phyloP scores from a whole-genome alignment of 2,797 vertebrate genomes.

The Anolis apletophallus region DNA sequence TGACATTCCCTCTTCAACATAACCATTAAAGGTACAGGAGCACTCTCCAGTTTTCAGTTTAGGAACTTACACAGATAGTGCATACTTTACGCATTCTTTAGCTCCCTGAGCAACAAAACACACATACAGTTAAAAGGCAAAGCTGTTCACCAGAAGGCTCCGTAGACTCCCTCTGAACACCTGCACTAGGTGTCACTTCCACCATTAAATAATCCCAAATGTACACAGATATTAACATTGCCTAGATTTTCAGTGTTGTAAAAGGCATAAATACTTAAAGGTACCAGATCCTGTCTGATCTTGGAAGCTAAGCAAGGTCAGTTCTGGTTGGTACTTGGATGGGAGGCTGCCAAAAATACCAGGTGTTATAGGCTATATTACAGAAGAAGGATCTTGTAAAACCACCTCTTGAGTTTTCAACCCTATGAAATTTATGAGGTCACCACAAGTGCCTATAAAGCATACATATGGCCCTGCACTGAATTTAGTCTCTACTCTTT shows the following conservation, averaged over 20 bases:
- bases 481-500: not conserved
- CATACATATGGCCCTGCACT: not conserved
- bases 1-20: too few species aligned
- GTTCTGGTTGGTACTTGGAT: too few species aligned
- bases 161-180: not conserved
- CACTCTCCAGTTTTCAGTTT: too few species aligned
- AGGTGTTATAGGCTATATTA: too few species aligned
- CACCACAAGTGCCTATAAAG: too few species aligned
- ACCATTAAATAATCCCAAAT: not conserved
- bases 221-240: not conserved
- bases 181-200: not conserved
- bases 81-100: not conserved
- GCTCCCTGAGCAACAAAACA: not conserved
- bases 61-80: not conserved
- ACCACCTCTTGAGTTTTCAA: too few species aligned
- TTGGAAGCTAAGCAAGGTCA: too few species aligned
- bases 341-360: too few species aligned
- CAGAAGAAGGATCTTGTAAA: too few species aligned
- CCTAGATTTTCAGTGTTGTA: not conserved
- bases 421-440: too few species aligned
- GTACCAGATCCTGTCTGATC: too few species aligned
- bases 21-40: too few species aligned
- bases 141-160: not conserved
- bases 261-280: not conserved
- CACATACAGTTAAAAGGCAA: not conserved